Evolutionary conservation across 2,888 invertebrate genomes (phyloP).

Genomic region (Ommatoiulus sabulosus): DNA sequence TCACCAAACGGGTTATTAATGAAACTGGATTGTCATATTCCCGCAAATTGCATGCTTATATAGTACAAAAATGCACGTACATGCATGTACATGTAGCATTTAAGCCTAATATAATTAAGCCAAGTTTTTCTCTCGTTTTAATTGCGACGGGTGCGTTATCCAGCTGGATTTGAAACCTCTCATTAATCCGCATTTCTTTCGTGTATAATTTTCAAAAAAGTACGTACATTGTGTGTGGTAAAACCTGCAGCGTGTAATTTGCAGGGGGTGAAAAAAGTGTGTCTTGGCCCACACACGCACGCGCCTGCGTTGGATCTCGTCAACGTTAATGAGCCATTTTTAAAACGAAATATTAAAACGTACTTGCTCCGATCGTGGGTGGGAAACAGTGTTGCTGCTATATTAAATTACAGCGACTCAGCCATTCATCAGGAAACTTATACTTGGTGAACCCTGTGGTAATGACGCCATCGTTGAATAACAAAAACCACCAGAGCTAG

Average conservation of each 20-base stretch:
- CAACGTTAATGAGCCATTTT: slow-evolving; percentile 22
- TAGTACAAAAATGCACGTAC: not conserved
- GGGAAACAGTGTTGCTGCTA: not conserved
- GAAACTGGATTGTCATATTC: slow-evolving; percentile 9
- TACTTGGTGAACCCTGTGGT: not conserved
- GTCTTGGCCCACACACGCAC: not conserved
- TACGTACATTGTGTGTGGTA: slow-evolving; percentile 15
- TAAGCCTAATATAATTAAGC: not conserved
- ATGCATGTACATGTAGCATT: not conserved
- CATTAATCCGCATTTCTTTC: not conserved
- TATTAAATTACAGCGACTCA: not conserved
- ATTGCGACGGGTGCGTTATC: not conserved
- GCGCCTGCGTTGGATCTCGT: slow-evolving; percentile 13
- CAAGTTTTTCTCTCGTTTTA: not conserved
- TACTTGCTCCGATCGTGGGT: not conserved
- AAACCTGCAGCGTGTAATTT: slow-evolving; percentile 11
- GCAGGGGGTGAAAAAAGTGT: not conserved
- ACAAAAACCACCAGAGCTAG: no score
- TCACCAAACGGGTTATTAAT: slow-evolving; percentile 15
- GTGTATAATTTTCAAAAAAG: not conserved
- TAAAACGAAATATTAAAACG: not conserved
- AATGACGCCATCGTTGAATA: not conserved
- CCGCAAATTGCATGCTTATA: slow-evolving; percentile 8
- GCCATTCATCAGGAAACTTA: not conserved
- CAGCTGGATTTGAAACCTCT: slow-evolving; percentile 20